These are phyloP conservation scores for Drosophila bipectinata DNA, from an alignment of 1,140 invertebrate species.

Conservation along the genomic window DNA sequence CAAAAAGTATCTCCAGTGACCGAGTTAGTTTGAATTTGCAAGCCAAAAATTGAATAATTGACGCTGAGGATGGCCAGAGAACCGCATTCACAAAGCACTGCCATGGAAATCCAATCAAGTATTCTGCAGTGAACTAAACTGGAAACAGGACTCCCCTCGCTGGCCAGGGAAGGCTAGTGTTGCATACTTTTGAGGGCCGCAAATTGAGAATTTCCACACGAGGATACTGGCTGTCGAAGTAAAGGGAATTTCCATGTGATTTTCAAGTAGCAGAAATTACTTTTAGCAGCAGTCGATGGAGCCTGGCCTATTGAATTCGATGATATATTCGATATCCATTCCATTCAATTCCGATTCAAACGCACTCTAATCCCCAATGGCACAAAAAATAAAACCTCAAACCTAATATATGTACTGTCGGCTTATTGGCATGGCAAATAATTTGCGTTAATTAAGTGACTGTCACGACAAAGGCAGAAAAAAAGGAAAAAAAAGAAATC, in stretches of 20 bases:
- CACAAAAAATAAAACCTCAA: conserved; percentile 28
- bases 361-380: conserved; percentile 1
- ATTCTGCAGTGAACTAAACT: conserved; percentile 22
- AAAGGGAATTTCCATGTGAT: conserved; percentile 5
- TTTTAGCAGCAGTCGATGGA: conserved; percentile 14
- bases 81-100: conserved; percentile 2
- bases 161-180: neutral
- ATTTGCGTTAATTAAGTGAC: conserved; percentile 69
- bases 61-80: conserved; percentile 5
- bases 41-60: conserved; percentile 34
- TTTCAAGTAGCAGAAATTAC: conserved; percentile 15
- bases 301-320: conserved; percentile 13
- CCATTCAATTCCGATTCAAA: conserved; percentile 4
- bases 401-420: conserved; percentile 32
- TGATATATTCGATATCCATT: conserved; percentile 26
- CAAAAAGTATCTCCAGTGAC: neutral
- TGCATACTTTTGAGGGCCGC: conserved; percentile 34
- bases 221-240: conserved; percentile 2
- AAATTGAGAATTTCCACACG: neutral
- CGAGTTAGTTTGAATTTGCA: neutral
- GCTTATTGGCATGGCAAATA: conserved; percentile 58
- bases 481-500: neutral
- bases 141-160: conserved; percentile 9
- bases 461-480: conserved; percentile 10
- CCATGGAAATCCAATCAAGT: conserved; percentile 38